Base-by-base conservation (phyloP, 1,140 invertebrate genomes). In the Macrocentrus cingulum region DNA sequence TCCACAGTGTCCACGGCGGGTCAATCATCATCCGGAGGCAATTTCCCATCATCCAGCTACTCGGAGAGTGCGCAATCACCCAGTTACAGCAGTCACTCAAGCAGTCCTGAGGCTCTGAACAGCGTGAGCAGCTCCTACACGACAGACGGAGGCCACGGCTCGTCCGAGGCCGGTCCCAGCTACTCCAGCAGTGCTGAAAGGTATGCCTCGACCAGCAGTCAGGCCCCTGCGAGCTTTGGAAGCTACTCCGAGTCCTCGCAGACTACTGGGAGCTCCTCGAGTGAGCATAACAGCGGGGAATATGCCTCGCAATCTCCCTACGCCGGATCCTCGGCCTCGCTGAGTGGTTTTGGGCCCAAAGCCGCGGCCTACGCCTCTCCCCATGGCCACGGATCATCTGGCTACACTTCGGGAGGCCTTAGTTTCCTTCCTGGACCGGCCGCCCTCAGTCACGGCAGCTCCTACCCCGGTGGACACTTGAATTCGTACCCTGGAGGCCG, bases 51-150 rank as follows among this genome's bases (percentile, higher is more conserved):
- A 25, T 34, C 23, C 37, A 29, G 46, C 18, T 45, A 54, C 42
- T 16, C 22, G 0, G 52, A 52, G 3, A 37, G 2, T 32, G 20
- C 36, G 6, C 59, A 61, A 15, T 45, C 59, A 7, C 48, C 7
- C 25, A 48, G 29, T 8, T 51, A 22, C 23, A 37, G 46, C 8
- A 42, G 53, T 29, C 52, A 44, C 36, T 52, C 37, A 2, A 45
- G 36, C 18, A 51, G 18, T 51, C 32, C 29, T 9, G 49, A 51
- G 20, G 32, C 32, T 15, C 25, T 56, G 34, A 56, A 56, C 45
- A 56, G 42, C 9, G 36, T 56, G 2, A 39, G 42, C 6, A 15
- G 42, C 18, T 23, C 45, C 3, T 57, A 57, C 19, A 36, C 46
- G 15, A 57, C n/a, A n/a, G n/a, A 37, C 34, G 55, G 50, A 8